Percentiles rank a stretch among this genome's conserved stretches.
Conservation (phyloP, 2,888 invertebrate genomes). For the Petrolisthes cinctipes region DNA sequence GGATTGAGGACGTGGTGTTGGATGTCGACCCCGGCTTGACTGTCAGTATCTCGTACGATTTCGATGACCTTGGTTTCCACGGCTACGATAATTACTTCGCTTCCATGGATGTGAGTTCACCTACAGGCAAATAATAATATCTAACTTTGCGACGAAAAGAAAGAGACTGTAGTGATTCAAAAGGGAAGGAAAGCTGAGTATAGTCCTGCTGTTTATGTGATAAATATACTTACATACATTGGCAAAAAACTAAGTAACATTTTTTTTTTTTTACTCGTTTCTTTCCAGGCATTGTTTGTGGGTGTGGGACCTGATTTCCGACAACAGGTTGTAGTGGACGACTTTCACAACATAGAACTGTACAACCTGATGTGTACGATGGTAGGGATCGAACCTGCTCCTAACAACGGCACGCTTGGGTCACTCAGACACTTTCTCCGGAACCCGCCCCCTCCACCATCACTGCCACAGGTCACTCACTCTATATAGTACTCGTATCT, state of each 20-base stretch:
- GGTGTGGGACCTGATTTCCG: conserved; percentile 60
- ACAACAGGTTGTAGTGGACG: conserved; percentile 31
- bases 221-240: too few species aligned
- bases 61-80: conserved; percentile 41
- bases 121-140: background rate
- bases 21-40: conserved; percentile 52
- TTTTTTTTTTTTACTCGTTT: conserved; percentile 41
- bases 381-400: conserved; percentile 42
- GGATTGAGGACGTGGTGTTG: conserved; percentile 59
- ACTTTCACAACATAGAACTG: conserved; percentile 64
- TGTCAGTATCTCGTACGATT: conserved; percentile 15
- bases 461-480: too few species aligned
- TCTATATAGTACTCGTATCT: too few species aligned
- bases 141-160: background rate
- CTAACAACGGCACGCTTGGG: conserved; percentile 64
- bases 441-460: conserved; percentile 17
- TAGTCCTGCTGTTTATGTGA: too few species aligned
- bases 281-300: conserved; percentile 54
- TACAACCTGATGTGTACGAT: conserved; percentile 64
- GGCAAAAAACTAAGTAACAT: background rate
- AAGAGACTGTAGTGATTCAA: too few species aligned
- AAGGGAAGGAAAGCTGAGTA: too few species aligned
- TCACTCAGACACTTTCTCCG: conserved; percentile 54
- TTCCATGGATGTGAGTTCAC: conserved; percentile 37
- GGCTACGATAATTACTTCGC: conserved; percentile 57